phyloP scores from a whole-genome alignment of 35 echinoderm and acorn worm species.

The Ophioderma brevispina region DNA sequence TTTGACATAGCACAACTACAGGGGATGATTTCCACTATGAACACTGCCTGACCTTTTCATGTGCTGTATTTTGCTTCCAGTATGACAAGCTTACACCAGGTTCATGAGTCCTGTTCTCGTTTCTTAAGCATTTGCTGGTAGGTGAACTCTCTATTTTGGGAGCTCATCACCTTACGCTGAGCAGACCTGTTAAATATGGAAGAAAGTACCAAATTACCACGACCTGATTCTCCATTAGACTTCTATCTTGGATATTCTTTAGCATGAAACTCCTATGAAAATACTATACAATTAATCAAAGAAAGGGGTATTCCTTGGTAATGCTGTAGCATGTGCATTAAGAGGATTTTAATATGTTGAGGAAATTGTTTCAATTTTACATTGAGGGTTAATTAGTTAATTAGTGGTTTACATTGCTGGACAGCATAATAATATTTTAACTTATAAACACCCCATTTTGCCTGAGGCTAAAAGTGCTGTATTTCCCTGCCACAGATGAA shows the following conservation, averaged over 20 bases:
- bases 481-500: too few relatives aligned
- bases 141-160: constrained; percentile 80
- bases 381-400: too few relatives aligned
- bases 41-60: constrained; percentile 55
- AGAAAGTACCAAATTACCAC: neutral
- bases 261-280: neutral
- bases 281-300: neutral
- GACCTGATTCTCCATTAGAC: neutral
- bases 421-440: too few relatives aligned
- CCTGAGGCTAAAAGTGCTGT: too few relatives aligned
- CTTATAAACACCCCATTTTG: too few relatives aligned
- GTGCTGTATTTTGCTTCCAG: constrained; percentile 81
- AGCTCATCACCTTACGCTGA: constrained; percentile 78
- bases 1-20: too few relatives aligned
- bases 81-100: constrained; percentile 84
- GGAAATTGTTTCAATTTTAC: too few relatives aligned
- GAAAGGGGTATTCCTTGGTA: neutral
- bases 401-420: too few relatives aligned
- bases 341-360: too few relatives aligned
- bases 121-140: constrained; percentile 92
- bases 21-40: too few relatives aligned
- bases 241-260: too few relatives aligned
- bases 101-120: constrained; percentile 94
- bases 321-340: too few relatives aligned
- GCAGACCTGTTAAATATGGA: constrained; percentile 27